Evolutionary conservation across 2,797 vertebrate genomes (phyloP), one percentile per base, ranked within the genome.

Genomic region (Prunella strophiata): DNA sequence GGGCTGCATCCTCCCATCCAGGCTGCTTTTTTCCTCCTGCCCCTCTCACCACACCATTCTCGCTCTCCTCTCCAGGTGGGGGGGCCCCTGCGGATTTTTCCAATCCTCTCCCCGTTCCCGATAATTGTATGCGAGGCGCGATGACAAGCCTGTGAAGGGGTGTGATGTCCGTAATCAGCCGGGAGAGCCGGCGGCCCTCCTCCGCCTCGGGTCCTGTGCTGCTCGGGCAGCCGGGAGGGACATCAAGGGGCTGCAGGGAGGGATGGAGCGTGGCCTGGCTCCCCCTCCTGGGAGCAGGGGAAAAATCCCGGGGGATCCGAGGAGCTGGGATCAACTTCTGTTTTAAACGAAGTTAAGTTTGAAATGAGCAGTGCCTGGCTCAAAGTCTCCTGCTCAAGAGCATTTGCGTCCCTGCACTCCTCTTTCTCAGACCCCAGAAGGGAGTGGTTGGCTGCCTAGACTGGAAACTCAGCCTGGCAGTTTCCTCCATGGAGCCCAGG

Each of bases 71-170:
- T 63, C 87, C 78, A 84, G 94, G 96, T 77, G 94, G 84, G 83
- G 71, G 94, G 5, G 74, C 92, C 96, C 97, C 97, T 88, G 97
- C 54, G 89, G 97, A 68, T 93, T 96, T 96, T 91, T 94, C 89
- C 93, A 95, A 96, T 96, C 94, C 94, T 23, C 92, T 96, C 91
- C 89, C 62, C 83, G 89, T 88, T 91, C 89, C 93, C 18, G 97
- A 97, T 98, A 97, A 97, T 98, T 97, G 96, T 82, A 80, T 97
- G 96, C 70, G 87, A 94, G 94, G 67, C 95, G 94, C 43, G 22
- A 92, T 96, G 97, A 97, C 96, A n/a, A 97, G 95, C 68, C 90
- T 96, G 97, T 4, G 91, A 97, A 97, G 74, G 96, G 96, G 85
- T 97, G 96, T 84, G 93, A 96, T 91, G 90, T 76, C 95, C 91